Evolutionary conservation across 2,113 vertebrate species (phyloP), one percentile per base, ranked within the genome.

Genomic region (Setophaga coronata): DNA sequence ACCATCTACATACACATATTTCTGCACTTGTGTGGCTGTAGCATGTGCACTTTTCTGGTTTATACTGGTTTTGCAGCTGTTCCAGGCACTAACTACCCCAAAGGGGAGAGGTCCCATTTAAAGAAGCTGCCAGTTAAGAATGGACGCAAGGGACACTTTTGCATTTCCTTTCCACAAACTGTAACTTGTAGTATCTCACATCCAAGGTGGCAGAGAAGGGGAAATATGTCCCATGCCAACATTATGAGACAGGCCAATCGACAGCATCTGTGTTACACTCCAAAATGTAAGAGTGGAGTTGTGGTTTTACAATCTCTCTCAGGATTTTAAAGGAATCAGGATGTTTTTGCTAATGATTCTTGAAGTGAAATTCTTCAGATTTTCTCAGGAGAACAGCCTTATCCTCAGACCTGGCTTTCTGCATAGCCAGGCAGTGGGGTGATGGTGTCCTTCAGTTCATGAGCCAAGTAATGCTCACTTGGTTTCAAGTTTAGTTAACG

Each of bases 1-100:
- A 34, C 7, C 7, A 20, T 1, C 1, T 53, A 48, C 2, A 10
- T 29, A 6, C 6, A 9, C 6, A 0, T 6, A 40, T 31, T 25
- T 18, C 34, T 72, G 24, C 12, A 12, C 7, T 38, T 38, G 7
- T 43, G 31, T 65, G 42, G 15, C 31, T 79, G 21, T 53, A 80
- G 14, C 6, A 53, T 2, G 5, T 38, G 19, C 2, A 1, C 29
- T 78, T 86, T 26, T 34, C 14, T 54, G 31, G 25, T 19, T 67
- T 60, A 24, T 51, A 19, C 7, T 51, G 14, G 7, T 58, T 88
- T 65, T 73, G 25, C 34, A 70, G 31, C 36, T 76, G 36, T 64
- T 57, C 8, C 7, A 54, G 17, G 60, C 12, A 13, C 42, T 34
- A 34, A 38, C 53, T 53, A 58, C 19, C 7, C 34, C 15, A 29